Conservation (phyloP, 2,797 vertebrate species). For the Halcyon leucocephala region DNA sequence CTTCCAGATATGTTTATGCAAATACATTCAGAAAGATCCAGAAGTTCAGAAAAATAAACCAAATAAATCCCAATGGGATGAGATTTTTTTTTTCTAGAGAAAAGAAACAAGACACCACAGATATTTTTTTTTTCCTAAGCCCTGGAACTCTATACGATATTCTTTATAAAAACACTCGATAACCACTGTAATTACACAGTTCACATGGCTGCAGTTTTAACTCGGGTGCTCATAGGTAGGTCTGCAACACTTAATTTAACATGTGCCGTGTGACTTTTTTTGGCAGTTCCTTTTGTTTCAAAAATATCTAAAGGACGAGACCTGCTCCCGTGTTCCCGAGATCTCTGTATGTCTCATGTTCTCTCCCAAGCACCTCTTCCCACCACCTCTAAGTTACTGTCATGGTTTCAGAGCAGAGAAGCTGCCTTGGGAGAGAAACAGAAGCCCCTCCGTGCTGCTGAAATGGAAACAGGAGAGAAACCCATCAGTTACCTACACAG, state of each 20-base stretch:
- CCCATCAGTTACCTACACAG: background rate
- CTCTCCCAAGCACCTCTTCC: background rate
- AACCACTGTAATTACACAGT: slow-evolving; percentile 22
- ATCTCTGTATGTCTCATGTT: background rate
- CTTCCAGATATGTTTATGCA: slow-evolving; percentile 1
- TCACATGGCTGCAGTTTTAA: background rate
- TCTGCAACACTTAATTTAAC: background rate
- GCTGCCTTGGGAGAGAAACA: background rate
- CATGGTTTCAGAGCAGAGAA: background rate
- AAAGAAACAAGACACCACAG: slow-evolving; percentile 37
- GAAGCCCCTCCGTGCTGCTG: background rate
- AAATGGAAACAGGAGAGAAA: background rate
- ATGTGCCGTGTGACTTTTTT: background rate
- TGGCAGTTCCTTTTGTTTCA: background rate
- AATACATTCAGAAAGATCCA: slow-evolving; percentile 44
- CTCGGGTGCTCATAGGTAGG: background rate
- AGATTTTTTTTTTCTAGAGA: background rate
- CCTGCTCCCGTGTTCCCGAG: background rate
- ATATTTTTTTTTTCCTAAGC: slow-evolving; percentile 15
- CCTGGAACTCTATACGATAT: slow-evolving; percentile 28
- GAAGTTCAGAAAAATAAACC: slow-evolving; percentile 54
- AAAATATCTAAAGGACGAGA: background rate
- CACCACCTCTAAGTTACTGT: background rate
- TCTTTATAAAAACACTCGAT: slow-evolving; percentile 20
- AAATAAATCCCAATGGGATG: slow-evolving; percentile 29